Evolutionary conservation across 2,797 vertebrate species (phyloP).

Genomic region (Pseudomugil gertrudae): DNA sequence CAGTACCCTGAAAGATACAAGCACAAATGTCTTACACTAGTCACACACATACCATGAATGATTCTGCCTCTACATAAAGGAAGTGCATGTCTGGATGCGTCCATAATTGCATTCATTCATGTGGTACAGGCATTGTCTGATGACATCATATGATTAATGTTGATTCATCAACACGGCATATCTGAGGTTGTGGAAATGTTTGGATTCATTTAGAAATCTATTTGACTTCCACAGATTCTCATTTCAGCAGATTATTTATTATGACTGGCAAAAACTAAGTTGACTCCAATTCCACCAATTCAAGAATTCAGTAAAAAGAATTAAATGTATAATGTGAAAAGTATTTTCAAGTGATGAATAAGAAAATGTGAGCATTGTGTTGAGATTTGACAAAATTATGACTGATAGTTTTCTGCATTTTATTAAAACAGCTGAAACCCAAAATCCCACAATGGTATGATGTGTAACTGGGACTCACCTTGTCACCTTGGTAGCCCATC

Average conservation of each 20-base stretch:
- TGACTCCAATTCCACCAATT: neutral
- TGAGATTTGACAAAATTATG: neutral
- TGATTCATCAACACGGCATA: slow-evolving; percentile 17
- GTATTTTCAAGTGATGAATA: neutral
- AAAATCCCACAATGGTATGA: neutral
- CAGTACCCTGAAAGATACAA: slow-evolving; percentile 80
- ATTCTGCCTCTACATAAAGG: neutral
- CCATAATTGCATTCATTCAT: neutral
- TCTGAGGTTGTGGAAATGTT: neutral
- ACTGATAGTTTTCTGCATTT: neutral
- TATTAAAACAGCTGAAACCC: neutral
- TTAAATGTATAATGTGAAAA: neutral
- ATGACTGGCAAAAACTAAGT: neutral
- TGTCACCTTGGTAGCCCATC: slow-evolving; percentile 91
- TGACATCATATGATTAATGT: slow-evolving; percentile 33
- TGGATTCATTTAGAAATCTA: slow-evolving; percentile 15
- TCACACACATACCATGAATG: neutral
- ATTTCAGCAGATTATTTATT: slow-evolving; percentile 4
- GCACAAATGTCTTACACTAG: slow-evolving; percentile 23
- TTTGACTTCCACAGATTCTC: neutral
- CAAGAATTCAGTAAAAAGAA: neutral
- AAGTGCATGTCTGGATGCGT: neutral
- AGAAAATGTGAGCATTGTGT: neutral
- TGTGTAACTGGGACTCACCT: slow-evolving; percentile 79
- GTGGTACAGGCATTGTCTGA: neutral